Evolutionary conservation across 2,113 vertebrate species (phyloP), one percentile per base, ranked within the genome.

Genomic region (Calyptommatus sinebrachiatus): DNA sequence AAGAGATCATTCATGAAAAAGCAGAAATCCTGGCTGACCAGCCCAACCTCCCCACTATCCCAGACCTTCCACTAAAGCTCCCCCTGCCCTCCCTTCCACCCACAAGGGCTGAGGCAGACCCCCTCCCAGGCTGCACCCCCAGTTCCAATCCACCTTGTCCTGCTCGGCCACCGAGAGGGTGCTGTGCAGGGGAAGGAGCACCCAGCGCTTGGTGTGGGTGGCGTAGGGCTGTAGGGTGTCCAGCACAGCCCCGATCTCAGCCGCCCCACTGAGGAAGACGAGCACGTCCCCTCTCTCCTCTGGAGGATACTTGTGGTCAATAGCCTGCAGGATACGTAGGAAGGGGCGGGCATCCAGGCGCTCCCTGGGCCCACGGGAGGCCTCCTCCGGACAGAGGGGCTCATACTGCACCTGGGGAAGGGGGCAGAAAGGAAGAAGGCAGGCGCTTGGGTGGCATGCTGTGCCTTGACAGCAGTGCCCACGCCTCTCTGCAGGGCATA

Each of bases 261-360:
- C 96, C 89, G 97, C 93, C 0, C 98, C 97, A 0, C 98, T 99
- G n/a, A 99, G 96, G 89, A 99, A 99, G 7, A 99, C 89, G 1
- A 99, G 94, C 62, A 99, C 93, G 88, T 99, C 97, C 0, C 98
- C 97, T 0, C 97, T 93, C 69, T 99, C 97, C 88, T 98, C 97
- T 0, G 94, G 82, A 0, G 96, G 95, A 88, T 98, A 97, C n/a
- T 94, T 95, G 73, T 95, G 94, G 80, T 99, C 97, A 1, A 99
- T 97, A 85, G 95, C 93, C 85, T 99, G 96, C 61, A 99, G 93
- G 26, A 98, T 96, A 18, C 96, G 92, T 46, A 99, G 92, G 90
- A 96, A 99, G 0, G 97, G 97, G 14, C 95, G 89, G 0, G 96
- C 96, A 78, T 98, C 96, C 91, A 99, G 82, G 73, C 96, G 97